These are phyloP conservation scores for Apodemia mormo DNA, from an alignment of 2,888 invertebrate species.

Conservation along the genomic window DNA sequence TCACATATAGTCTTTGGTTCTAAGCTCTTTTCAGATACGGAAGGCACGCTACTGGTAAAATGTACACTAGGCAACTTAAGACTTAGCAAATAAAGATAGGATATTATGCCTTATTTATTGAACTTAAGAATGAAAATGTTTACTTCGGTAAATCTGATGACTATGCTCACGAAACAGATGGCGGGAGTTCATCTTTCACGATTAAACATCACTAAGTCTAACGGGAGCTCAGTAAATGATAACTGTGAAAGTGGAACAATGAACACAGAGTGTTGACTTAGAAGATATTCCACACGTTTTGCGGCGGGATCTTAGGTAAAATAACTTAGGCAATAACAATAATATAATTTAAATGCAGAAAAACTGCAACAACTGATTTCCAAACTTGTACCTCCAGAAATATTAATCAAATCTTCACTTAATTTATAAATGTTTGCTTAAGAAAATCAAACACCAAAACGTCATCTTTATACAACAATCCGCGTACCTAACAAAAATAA, in stretches of 20 bases:
- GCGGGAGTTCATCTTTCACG: constrained; percentile 53
- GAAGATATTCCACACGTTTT: too few species aligned
- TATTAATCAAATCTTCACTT: too few species aligned
- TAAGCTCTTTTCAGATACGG: constrained; percentile 25
- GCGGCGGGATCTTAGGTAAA: too few species aligned
- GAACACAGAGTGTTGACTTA: background rate
- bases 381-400: too few species aligned
- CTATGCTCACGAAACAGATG: constrained; percentile 41
- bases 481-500: too few species aligned
- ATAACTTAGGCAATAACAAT: too few species aligned
- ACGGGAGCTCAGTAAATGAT: constrained; percentile 45
- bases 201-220: constrained; percentile 52
- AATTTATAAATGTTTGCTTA: too few species aligned
- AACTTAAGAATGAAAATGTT: constrained; percentile 27
- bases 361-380: too few species aligned
- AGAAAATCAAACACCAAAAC: too few species aligned
- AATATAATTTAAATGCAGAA: too few species aligned
- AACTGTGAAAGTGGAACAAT: constrained; percentile 22
- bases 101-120: constrained; percentile 14
- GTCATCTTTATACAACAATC: too few species aligned
- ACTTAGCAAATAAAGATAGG: constrained; percentile 16
- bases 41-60: constrained; percentile 36
- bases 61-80: constrained; percentile 30
- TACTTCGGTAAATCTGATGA: constrained; percentile 24
- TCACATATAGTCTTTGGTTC: background rate